Base-by-base conservation (phyloP, 2,113 vertebrate genomes). In the Mirounga angustirostris region DNA sequence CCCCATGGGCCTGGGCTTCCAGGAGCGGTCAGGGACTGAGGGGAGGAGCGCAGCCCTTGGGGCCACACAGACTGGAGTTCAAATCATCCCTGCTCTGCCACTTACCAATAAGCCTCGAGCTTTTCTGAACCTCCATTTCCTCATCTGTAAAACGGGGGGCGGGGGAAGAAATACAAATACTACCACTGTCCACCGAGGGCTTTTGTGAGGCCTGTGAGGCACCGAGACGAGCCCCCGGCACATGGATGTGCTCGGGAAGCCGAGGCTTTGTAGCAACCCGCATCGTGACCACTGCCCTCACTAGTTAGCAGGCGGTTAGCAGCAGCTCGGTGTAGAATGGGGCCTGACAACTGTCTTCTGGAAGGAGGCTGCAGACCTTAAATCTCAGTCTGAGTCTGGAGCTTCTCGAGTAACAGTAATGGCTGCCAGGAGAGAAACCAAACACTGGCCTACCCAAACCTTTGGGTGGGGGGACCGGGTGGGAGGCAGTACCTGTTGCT, bases 31-130 rank as follows among this genome's bases (percentile, higher is more conserved):
- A 21, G 56, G 33, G 26, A 26, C 1, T 36, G 28, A 26, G 40
- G n/a, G 19, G 19, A 46, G 69, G 46, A 79, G 28, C 30, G 21
- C 3, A 52, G 63, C 28, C 73, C 80, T 71, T 52, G 67, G 16
- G 56, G 69, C 61, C 46, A 61, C 22, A 65, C 0, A 19, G 74
- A 67, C 54, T 56, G 19, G 69, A 65, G 33, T 78, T 94, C 46
- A 52, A 59, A 65, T 56, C 67, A 65, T 26, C 36, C 54, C 85
- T 91, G 24, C 86, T 93, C 86, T 56, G 59, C 89, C 24, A 18
- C 46, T 87, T 30, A 56, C 54, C 36, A 50, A 43, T 0, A 65
- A 59, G 43, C 56, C 74, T 67, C 22, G 28, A 36, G 59, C 3
- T 69, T 83, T 78, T 40, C 78, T 54, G 80, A 69, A 65, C n/a